Evolutionary conservation across 2,888 invertebrate genomes (phyloP), one percentile per base, ranked within the genome.

Genomic region (Cerceris ruficornis): DNA sequence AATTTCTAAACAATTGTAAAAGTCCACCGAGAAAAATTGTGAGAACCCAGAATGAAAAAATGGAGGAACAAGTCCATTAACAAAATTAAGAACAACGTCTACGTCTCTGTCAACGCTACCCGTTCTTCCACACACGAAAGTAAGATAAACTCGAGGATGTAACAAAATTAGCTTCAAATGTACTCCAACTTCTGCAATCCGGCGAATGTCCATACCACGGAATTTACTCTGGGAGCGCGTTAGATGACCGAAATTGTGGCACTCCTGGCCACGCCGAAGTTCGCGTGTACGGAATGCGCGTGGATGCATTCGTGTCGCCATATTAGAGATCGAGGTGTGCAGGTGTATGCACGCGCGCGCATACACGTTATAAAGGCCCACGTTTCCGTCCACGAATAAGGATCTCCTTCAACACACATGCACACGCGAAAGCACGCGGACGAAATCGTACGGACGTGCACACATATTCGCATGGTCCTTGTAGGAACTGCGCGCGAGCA

Each of bases 401-500:
- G 52, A 61, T 46, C n/a, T 11, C 46, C 43, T 55, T 17, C 13
- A 13, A 14, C 7, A 13, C 17, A 49, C 14, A 15, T 14, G 15
- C 43, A 15, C 41, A 52, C n/a, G 46, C 39, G 9, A 0, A 54
- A 52, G 58, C 42, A 17, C 54, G 43, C 42, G 15, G 13, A 60
- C 68, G 46, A 42, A 50, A 14, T 55, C 50, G 66, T 13, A 58
- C 28, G 15, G 13, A 42, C 66, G 28, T 14, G 6, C n/a, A 42
- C 6, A n/a, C 13, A 17, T 17, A 58, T 13, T 15, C 46, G 13
- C 17, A 15, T 64, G 69, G 68, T 72, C 57, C 67, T 75, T 83
- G 72, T 60, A 72, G 72, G 74, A 79, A 84, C 80, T 28, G 84
- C 82, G 84, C 82, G 82, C 84, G 77, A 86, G 79, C 83, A 66